Evolutionary conservation across 2,797 vertebrate genomes (phyloP).

Genomic region (Sarcophilus harrisii): DNA sequence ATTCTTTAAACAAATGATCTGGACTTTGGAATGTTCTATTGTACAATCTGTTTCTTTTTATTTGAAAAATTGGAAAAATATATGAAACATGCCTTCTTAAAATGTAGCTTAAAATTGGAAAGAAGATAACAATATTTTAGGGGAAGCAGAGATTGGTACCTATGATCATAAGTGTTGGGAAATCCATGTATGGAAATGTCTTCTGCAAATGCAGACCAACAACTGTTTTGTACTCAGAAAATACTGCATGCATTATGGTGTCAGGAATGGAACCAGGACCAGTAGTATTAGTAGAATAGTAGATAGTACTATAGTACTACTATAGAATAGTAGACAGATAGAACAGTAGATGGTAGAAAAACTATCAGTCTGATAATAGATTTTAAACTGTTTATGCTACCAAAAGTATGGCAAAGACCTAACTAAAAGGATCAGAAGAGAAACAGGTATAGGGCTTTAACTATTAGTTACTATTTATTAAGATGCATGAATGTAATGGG

Average conservation of each 20-base stretch:
- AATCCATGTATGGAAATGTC: background rate
- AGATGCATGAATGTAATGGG: too few species aligned
- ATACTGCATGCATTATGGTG: background rate
- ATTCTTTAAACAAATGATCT: background rate
- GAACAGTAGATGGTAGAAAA: too few species aligned
- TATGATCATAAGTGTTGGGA: background rate
- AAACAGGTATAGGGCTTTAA: background rate
- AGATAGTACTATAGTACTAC: too few species aligned
- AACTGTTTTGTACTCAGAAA: background rate
- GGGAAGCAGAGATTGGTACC: background rate
- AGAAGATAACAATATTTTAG: constrained; percentile 35
- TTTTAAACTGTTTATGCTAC: background rate
- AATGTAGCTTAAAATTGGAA: constrained; percentile 61
- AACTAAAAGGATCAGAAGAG: background rate
- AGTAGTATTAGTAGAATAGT: background rate
- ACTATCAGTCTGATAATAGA: background rate
- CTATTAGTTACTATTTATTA: background rate
- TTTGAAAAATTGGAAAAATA: background rate
- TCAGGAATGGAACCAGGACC: background rate
- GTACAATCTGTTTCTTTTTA: background rate
- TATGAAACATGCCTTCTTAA: constrained; percentile 1
- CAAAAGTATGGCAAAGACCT: background rate
- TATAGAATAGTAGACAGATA: too few species aligned
- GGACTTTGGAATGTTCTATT: constrained; percentile 3
- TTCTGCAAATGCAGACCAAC: background rate